Percentiles rank a stretch among this genome's conserved stretches.
Conservation (phyloP, 1,140 invertebrate species). For the Atta colombica region DNA sequence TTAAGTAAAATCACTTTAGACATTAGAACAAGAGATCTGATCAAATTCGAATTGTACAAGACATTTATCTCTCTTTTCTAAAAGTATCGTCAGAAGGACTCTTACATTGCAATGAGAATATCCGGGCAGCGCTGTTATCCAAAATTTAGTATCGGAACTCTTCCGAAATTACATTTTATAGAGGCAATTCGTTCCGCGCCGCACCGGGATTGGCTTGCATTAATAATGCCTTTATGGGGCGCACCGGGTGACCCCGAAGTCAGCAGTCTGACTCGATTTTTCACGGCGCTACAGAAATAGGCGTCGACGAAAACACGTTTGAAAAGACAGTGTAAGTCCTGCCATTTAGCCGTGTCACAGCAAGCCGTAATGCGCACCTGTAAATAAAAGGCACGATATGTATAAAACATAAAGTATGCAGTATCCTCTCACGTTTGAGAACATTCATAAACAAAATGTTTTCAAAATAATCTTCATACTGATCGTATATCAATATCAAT, state of each 20-base stretch:
- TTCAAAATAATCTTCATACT: conserved; percentile 15
- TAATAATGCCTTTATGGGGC: conserved; percentile 82
- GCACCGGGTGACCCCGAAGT: conserved; percentile 79
- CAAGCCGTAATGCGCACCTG: background rate
- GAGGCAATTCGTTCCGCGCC: conserved; percentile 81
- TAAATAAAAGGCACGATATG: conserved; percentile 1
- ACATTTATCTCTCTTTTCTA: background rate
- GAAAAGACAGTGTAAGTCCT: conserved; percentile 15
- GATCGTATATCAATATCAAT: background rate
- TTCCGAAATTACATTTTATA: conserved; percentile 84
- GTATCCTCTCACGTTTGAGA: background rate
- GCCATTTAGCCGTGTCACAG: conserved; percentile 36
- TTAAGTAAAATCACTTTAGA: background rate
- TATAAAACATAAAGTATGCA: conserved; percentile 28
- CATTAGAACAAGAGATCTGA: background rate
- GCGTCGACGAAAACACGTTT: conserved; percentile 33
- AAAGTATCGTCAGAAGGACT: conserved; percentile 30
- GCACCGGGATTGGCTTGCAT: conserved; percentile 83
- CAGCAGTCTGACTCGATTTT: conserved; percentile 76
- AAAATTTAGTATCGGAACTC: conserved; percentile 81
- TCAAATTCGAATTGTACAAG: conserved; percentile 8
- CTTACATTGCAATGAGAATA: conserved; percentile 76
- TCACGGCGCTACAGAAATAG: conserved; percentile 46
- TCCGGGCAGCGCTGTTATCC: conserved; percentile 75
- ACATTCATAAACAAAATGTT: conserved; percentile 20